Base-by-base conservation (phyloP, 2,113 vertebrate species). In the Sceloporus undulatus region DNA sequence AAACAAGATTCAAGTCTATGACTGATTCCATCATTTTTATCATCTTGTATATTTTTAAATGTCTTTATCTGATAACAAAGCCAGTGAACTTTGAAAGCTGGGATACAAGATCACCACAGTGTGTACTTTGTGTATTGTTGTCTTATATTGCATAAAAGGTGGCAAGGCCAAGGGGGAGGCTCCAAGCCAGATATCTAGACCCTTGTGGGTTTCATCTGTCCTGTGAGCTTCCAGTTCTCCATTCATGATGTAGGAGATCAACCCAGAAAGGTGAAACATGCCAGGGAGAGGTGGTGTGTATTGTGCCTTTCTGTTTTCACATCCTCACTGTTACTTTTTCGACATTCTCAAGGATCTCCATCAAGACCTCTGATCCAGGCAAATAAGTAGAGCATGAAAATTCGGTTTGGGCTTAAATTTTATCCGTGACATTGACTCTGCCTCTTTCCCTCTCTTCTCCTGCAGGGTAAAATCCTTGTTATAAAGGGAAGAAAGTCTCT, bases 351-450 rank as follows among this genome's bases (percentile, higher is more conserved):
- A 93, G 93, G 90, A 95, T 92, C 90, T 91, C 88, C 87, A 79
- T 93, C 87, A 91, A 93, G 91, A 87, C 92, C 91, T 92, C 91
- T 92, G 89, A 89, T 95, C 93, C 91, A 71, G 92, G 90, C 84
- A 21, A 95, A 92, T 94, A 97, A 96, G 93, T 93, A 96, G 95
- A 97, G 94, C 95, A 95, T 96, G 95, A 96, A 96, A 95, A 96
- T 95, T 93, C 92, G 82, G 91, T 93, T 94, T 95, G 92, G 91
- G 94, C 92, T 92, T 94, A 92, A 94, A 92, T 94, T 95, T 92
- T 88, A 90, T 89, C 90, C 93, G 73, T 91, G 92, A 94, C 82
- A 40, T 94, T 96, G 96, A 90, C 86, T 94, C 91, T 94, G 94
- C 91, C 87, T 90, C 74, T 82, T 95, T 92, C 54, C 14, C 14